A percentile compares a stretch with the other conserved stretches of the same genome.
Evolutionary conservation across 1,140 invertebrate genomes (phyloP).

Genomic region (Whitmania pigra): DNA sequence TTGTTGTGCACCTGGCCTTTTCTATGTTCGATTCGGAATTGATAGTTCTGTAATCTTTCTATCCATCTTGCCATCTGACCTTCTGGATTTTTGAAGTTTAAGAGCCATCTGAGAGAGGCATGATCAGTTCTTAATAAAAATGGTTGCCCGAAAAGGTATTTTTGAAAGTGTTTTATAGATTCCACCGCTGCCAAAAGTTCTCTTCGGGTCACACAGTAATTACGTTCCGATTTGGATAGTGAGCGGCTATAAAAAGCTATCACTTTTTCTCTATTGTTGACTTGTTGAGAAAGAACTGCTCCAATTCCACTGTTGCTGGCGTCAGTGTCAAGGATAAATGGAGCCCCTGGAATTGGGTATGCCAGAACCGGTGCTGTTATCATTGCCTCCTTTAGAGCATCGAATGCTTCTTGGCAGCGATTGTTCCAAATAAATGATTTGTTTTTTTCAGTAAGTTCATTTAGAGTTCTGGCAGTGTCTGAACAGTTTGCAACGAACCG

Average conservation of each 20-base stretch:
- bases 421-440: background rate
- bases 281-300: conserved; percentile 35
- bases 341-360: conserved; percentile 15
- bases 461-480: conserved; percentile 22
- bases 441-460: background rate
- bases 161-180: background rate
- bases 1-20: too few species aligned
- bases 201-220: conserved; percentile 24
- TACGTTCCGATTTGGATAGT: background rate
- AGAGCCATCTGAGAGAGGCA: too few species aligned
- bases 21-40: too few species aligned
- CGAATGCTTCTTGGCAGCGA: conserved; percentile 21
- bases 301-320: conserved; percentile 32
- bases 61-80: too few species aligned
- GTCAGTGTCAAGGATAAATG: conserved; percentile 33
- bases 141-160: background rate
- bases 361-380: conserved; percentile 20
- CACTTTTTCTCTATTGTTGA: background rate
- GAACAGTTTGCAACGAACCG: conserved; percentile 30
- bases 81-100: too few species aligned
- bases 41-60: too few species aligned
- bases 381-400: conserved; percentile 21
- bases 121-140: too few species aligned
- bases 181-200: conserved; percentile 25
- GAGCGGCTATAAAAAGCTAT: background rate